A percentile compares a stretch with the other conserved stretches of the same genome.
Evolutionary conservation across 2,888 invertebrate genomes (phyloP).

Genomic region (Thyatira batis): DNA sequence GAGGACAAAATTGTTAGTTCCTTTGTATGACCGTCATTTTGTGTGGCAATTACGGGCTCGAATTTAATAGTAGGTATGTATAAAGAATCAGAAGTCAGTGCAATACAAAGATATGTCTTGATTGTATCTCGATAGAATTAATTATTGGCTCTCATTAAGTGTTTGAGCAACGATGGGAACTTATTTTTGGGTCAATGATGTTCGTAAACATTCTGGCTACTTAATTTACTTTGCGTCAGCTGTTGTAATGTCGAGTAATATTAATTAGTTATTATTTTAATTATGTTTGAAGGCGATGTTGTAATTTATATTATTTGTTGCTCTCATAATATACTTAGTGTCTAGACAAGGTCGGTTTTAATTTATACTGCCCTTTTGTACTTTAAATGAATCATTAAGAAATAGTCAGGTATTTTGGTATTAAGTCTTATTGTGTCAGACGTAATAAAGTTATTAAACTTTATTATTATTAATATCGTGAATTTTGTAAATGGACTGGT

Average conservation of each 20-base stretch:
- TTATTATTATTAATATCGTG: no score
- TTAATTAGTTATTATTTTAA: conserved; percentile 50
- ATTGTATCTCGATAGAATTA: conserved; percentile 49
- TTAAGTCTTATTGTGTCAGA: not conserved
- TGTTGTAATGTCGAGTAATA: conserved; percentile 36
- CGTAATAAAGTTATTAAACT: no score
- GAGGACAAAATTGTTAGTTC: conserved; percentile 58
- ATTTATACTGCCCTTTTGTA: not conserved
- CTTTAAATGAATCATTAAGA: not conserved
- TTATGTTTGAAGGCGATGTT: conserved; percentile 36
- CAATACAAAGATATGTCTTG: conserved; percentile 12
- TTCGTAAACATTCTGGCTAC: conserved; percentile 48
- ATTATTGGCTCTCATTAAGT: conserved; percentile 56
- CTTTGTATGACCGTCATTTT: conserved; percentile 50
- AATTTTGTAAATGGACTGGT: no score
- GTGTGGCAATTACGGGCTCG: conserved; percentile 43
- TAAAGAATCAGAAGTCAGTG: conserved; percentile 2
- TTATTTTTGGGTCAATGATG: conserved; percentile 65
- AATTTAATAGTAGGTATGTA: conserved; percentile 33
- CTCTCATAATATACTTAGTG: not conserved
- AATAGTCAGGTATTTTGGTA: not conserved
- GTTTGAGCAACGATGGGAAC: conserved; percentile 48
- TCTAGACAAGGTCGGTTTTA: not conserved
- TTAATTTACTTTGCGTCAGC: conserved; percentile 43
- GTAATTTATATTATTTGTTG: conserved; percentile 15